Percentiles rank a stretch among this genome's conserved stretches.
Evolutionary conservation across 1,140 invertebrate species (phyloP).

Genomic region (Cotesia glomerata): DNA sequence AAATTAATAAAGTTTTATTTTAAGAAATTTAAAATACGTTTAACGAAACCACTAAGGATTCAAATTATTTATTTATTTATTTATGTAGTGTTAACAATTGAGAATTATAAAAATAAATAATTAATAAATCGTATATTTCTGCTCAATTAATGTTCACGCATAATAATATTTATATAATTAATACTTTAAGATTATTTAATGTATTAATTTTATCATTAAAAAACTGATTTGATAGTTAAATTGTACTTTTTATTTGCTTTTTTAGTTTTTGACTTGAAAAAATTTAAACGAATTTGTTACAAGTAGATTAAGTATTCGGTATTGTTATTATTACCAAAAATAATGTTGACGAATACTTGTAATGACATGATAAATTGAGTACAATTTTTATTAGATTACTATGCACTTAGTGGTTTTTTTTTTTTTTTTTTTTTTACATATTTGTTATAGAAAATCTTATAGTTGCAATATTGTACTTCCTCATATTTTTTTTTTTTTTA

Average conservation of each 20-base stretch:
- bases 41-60: no score
- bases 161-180: not conserved
- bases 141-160: not conserved
- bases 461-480: not conserved
- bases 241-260: not conserved
- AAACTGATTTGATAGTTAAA: not conserved
- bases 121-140: not conserved
- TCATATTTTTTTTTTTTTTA: not conserved
- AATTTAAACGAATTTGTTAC: not conserved
- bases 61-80: conserved; percentile 1
- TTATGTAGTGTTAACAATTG: not conserved
- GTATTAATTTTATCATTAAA: not conserved
- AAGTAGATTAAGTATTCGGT: not conserved
- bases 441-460: no score
- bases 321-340: no score
- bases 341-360: no score
- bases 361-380: no score
- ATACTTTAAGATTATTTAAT: not conserved
- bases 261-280: no score
- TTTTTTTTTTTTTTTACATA: not conserved
- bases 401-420: not conserved
- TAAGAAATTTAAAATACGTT: no score
- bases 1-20: no score
- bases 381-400: not conserved
- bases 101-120: not conserved